phyloP scores from a whole-genome alignment of 2,888 invertebrate genomes.

The Archips xylosteana region DNA sequence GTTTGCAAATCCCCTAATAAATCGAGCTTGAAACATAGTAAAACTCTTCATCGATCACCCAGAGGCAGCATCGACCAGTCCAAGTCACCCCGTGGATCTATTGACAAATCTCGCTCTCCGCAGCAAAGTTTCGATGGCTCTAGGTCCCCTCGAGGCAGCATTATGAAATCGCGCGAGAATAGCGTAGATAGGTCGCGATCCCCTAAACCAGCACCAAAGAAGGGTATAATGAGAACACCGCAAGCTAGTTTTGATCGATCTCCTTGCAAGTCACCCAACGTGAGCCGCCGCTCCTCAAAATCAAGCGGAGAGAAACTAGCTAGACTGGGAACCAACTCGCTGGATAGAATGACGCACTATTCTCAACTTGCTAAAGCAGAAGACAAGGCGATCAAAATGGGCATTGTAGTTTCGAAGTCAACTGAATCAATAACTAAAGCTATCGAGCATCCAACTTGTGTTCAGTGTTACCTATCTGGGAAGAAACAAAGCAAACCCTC shows the following conservation, averaged over 20 bases:
- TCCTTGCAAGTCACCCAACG: constrained; percentile 77
- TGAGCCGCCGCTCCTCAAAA: constrained; percentile 76
- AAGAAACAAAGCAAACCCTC: constrained; percentile 85
- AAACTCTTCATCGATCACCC: constrained; percentile 79
- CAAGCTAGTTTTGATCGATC: constrained; percentile 82
- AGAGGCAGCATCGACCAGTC: constrained; percentile 83
- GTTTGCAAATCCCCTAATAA: constrained; percentile 83
- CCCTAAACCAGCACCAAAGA: constrained; percentile 80
- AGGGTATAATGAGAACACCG: constrained; percentile 82
- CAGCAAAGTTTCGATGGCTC: constrained; percentile 84
- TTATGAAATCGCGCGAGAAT: constrained; percentile 80
- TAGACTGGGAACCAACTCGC: constrained; percentile 78
- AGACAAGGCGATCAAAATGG: constrained; percentile 82
- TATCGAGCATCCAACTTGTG: constrained; percentile 90
- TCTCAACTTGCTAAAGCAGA: constrained; percentile 81
- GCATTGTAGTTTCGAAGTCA: constrained; percentile 84
- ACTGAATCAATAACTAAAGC: constrained; percentile 83
- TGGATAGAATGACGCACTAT: constrained; percentile 80
- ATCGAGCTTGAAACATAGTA: constrained; percentile 76
- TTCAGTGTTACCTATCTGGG: constrained; percentile 89
- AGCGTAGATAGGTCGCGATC: constrained; percentile 77
- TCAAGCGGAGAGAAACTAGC: constrained; percentile 77
- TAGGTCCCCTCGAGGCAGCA: constrained; percentile 78
- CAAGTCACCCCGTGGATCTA: constrained; percentile 83
- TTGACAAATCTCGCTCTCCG: constrained; percentile 85